These are phyloP conservation scores for Ardeotis arabs DNA, from an alignment of 2,113 vertebrate genomes.

Conservation along the genomic window DNA sequence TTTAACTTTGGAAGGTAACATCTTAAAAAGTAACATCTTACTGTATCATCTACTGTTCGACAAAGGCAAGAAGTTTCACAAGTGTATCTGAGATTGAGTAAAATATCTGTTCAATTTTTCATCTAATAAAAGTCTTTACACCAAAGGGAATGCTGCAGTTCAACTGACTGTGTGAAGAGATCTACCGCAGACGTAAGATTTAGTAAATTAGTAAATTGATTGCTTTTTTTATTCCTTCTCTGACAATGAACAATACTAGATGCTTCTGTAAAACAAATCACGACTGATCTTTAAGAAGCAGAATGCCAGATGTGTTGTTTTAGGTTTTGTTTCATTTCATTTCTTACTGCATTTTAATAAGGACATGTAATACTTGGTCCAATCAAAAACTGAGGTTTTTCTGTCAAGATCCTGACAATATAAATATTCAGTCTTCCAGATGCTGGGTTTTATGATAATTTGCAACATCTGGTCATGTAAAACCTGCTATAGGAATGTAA, in stretches of 20 bases:
- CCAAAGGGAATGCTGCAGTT: not conserved
- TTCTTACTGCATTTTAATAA: not conserved
- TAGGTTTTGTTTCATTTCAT: not conserved
- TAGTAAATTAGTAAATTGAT: not conserved
- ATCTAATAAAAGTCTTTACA: not conserved
- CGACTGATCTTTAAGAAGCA: not conserved
- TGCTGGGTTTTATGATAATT: not conserved
- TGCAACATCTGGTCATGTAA: not conserved
- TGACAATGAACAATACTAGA: not conserved
- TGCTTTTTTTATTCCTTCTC: not conserved
- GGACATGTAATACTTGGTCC: not conserved
- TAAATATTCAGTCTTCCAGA: not conserved
- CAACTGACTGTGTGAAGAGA: not conserved
- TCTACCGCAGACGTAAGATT: not conserved
- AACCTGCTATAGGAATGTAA: not conserved
- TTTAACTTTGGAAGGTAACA: not conserved
- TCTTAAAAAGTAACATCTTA: not conserved
- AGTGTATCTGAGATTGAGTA: not conserved
- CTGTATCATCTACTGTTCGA: not conserved
- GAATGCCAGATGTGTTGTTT: not conserved
- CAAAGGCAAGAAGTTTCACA: not conserved
- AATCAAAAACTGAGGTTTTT: not conserved
- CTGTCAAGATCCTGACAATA: not conserved
- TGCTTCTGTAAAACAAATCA: not conserved
- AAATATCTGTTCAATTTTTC: not conserved